Conservation (phyloP, 2,113 vertebrate species). For the Podarcis raffonei region DNA sequence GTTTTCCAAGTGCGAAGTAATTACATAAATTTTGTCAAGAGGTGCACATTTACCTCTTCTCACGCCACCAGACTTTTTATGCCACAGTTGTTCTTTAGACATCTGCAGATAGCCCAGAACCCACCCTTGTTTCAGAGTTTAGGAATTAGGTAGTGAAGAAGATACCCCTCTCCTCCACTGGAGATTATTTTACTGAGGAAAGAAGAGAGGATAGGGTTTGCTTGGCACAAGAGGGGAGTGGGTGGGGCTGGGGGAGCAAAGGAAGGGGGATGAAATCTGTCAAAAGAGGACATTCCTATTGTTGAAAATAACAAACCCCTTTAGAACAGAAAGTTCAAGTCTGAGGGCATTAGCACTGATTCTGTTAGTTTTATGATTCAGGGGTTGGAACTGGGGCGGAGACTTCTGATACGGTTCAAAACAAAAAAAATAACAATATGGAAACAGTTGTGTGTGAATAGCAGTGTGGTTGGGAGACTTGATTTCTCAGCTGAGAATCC, state of each 20-base stretch:
- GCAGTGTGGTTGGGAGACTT: constrained; percentile 26
- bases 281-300: constrained; percentile 38
- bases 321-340: constrained; percentile 9
- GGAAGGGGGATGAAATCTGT: not conserved
- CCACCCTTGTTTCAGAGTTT: not conserved
- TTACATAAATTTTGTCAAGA: not conserved
- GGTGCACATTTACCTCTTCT: not conserved
- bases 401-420: constrained; percentile 6
- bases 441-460: constrained; percentile 39
- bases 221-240: not conserved
- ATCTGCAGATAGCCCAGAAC: not conserved
- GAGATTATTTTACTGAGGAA: not conserved
- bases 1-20: not conserved
- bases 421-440: constrained; percentile 7
- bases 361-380: constrained; percentile 35
- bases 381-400: not conserved
- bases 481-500: not conserved
- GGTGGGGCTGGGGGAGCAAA: not conserved
- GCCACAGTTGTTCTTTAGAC: not conserved
- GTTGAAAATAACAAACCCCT: constrained; percentile 25
- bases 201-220: not conserved
- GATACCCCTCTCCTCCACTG: not conserved
- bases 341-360: constrained; percentile 8
- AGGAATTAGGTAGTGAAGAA: constrained; percentile 38
- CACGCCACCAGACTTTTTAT: not conserved